Percentiles rank a stretch among this genome's conserved stretches.
These are phyloP conservation scores for Loris lydekkerianus DNA, from an alignment of 2,797 vertebrate genomes.

Conservation along the genomic window DNA sequence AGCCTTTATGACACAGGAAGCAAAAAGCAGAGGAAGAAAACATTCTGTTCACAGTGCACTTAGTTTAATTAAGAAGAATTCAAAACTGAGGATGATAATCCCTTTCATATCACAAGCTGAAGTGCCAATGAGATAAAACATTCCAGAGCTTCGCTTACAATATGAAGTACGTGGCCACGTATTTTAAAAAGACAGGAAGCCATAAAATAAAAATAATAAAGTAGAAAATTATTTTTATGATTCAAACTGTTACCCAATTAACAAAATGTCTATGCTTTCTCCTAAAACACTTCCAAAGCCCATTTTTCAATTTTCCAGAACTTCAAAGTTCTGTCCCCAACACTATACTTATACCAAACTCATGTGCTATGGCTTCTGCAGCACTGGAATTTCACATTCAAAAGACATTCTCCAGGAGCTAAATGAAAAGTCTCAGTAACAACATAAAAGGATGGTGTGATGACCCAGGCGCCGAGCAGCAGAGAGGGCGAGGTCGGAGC, in stretches of 20 bases:
- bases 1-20: not conserved
- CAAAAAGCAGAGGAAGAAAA: not conserved
- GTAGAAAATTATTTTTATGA: fast-evolving
- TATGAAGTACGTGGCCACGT: fast-evolving
- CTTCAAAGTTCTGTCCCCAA: not conserved
- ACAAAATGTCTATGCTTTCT: not conserved
- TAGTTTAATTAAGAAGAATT: too few species aligned
- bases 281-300: not conserved
- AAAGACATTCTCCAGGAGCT: too few species aligned
- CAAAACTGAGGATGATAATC: not conserved
- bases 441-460: fast-evolving
- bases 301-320: not conserved
- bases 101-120: not conserved
- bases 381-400: fast-evolving
- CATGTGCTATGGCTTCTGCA: fast-evolving
- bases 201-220: not conserved
- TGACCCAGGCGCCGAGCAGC: too few species aligned
- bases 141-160: fast-evolving
- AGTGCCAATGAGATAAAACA: fast-evolving
- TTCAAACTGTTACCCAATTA: not conserved
- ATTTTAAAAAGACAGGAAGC: not conserved
- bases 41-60: not conserved
- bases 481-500: too few species aligned
- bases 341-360: not conserved
- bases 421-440: fast-evolving